Percentiles rank a stretch among this genome's conserved stretches.
These are phyloP conservation scores for Zoroaster sp. DNA, from an alignment of 53 echinoderm and acorn worm species.

Conservation along the genomic window DNA sequence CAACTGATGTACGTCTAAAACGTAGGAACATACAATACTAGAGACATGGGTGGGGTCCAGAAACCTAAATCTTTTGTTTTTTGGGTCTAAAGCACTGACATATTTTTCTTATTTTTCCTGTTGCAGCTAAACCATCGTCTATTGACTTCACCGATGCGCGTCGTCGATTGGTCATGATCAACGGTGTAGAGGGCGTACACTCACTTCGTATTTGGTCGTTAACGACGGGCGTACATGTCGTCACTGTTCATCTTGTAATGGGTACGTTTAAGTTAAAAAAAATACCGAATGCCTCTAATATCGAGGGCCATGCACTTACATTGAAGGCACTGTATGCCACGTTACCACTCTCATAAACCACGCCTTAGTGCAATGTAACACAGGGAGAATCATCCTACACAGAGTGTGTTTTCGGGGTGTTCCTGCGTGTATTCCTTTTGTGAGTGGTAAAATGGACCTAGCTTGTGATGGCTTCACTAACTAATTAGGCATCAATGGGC, in stretches of 20 bases:
- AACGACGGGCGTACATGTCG: constrained; percentile 65
- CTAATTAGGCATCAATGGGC: too few species aligned
- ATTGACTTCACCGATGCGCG: constrained; percentile 70
- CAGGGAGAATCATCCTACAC: not conserved
- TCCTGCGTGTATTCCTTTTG: too few species aligned
- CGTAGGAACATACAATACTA: too few species aligned
- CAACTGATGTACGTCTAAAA: too few species aligned
- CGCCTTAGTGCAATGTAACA: not conserved
- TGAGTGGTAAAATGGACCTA: too few species aligned
- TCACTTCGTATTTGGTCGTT: constrained; percentile 80
- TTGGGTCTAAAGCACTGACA: too few species aligned
- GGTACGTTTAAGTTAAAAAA: constrained; percentile 44
- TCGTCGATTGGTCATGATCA: constrained; percentile 68
- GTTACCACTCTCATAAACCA: not conserved
- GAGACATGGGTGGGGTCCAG: not conserved
- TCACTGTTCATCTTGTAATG: constrained; percentile 69
- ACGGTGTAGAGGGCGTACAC: constrained; percentile 82
- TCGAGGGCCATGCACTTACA: too few species aligned
- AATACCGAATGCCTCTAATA: not conserved
- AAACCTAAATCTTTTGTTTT: too few species aligned
- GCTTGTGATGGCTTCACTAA: too few species aligned
- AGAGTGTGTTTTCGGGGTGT: not conserved
- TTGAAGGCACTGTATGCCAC: too few species aligned
- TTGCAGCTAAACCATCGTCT: constrained; percentile 65
- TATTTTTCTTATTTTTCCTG: not conserved